These are phyloP conservation scores for Horisme vitalbata DNA, from an alignment of 2,888 invertebrate genomes.

Conservation along the genomic window DNA sequence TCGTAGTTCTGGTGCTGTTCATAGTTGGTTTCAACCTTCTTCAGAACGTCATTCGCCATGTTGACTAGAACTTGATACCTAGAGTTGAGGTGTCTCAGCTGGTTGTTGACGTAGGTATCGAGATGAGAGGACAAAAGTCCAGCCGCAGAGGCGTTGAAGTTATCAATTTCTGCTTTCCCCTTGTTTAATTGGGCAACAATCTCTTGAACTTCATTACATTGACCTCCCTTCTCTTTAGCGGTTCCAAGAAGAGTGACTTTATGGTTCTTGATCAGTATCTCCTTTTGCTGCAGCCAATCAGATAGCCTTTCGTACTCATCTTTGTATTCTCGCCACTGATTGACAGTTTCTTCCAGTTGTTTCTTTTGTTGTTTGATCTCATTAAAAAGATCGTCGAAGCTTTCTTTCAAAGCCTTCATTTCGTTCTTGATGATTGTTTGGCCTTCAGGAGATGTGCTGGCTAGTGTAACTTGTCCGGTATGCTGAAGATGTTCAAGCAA, in stretches of 20 bases:
- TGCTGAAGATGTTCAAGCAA: constrained; percentile 93
- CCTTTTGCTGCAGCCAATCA: constrained; percentile 96
- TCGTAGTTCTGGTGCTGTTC: constrained; percentile 93
- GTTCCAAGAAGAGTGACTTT: constrained; percentile 92
- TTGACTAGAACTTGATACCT: constrained; percentile 94
- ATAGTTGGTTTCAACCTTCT: constrained; percentile 94
- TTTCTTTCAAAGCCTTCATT: constrained; percentile 92
- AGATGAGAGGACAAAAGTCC: constrained; percentile 91
- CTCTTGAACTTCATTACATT: constrained; percentile 91
- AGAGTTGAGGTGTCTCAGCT: constrained; percentile 92
- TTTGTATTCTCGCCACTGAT: constrained; percentile 94
- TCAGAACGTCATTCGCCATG: constrained; percentile 93
- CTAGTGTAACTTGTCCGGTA: constrained; percentile 92
- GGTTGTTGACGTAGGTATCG: constrained; percentile 94
- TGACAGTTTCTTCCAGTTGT: constrained; percentile 90
- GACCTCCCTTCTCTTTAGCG: constrained; percentile 91
- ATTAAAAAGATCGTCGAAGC: constrained; percentile 92
- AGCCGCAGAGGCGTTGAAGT: constrained; percentile 90
- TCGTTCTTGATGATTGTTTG: constrained; percentile 92
- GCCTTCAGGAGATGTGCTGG: constrained; percentile 91
- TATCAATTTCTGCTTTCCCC: constrained; percentile 92
- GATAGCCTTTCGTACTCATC: constrained; percentile 95
- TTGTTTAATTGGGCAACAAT: constrained; percentile 88
- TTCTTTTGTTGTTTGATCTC: constrained; percentile 93
- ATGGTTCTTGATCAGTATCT: constrained; percentile 94